Evolutionary conservation across 2,113 vertebrate genomes (phyloP), one percentile per base, ranked within the genome.

Genomic region (Micronycteris hirsuta): DNA sequence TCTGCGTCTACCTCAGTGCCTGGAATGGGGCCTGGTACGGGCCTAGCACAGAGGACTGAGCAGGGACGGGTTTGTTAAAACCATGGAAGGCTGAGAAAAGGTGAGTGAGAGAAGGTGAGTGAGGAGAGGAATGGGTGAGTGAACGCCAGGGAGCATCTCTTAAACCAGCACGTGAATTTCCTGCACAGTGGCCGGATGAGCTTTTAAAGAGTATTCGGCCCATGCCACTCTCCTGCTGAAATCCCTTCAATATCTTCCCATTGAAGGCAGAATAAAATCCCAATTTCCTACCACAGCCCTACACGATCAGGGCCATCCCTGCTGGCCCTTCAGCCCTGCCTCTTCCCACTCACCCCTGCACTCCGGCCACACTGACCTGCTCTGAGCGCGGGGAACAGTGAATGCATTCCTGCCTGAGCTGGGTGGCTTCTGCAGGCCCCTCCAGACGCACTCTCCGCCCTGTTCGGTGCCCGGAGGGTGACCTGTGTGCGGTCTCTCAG

Each of bases 391-490:
- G 45, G 22, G 49, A 28, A 26, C 31, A 56, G 43, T 4, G 31
- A 26, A 11, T 2, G 4, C n/a, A 31, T 56, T 56, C 49, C 92
- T 54, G 54, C n/a, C 84, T 52, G 71, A 43, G 45, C 54, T 9
- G 1, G 4, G 43, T 4, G 47, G 33, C 61, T 33, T 33, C 67
- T 71, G 45, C 0, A 20, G 6, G 15, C 43, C 20, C 28, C 33
- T 31, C 24, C 74, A 43, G 33, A 17, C 19, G 33, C 5, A 7
- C 52, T 17, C 14, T 77, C 4, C 17, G 41, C 7, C 15, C 22
- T 22, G 20, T 2, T 38, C 3, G 4, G 74, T 28, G 6, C 20
- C n/a, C n/a, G 0, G 10, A 49, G 67, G 2, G 67, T n/a, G 52
- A 43, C 36, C 67, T 47, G 19, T 28, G 36, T 47, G 61, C 13